phyloP scores from a whole-genome alignment of 2,113 vertebrate species.

The Labrus mixtus region DNA sequence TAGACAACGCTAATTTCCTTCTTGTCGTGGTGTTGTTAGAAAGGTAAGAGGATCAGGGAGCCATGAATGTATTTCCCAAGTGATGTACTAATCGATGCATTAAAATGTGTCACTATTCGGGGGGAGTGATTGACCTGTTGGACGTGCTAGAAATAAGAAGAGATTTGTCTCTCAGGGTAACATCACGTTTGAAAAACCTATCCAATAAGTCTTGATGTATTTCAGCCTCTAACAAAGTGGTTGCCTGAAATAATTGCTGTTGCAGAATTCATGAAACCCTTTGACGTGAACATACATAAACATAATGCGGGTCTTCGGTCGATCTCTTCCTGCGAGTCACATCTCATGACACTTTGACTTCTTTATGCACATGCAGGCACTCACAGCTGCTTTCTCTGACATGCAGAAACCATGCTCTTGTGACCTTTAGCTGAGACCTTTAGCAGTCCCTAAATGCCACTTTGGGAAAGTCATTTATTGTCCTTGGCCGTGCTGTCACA shows the following conservation, averaged over 20 bases:
- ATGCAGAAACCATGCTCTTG: conserved; percentile 38
- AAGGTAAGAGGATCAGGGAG: no score
- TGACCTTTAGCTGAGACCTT: conserved; percentile 70
- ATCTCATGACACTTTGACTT: conserved; percentile 46
- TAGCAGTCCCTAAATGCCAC: conserved; percentile 66
- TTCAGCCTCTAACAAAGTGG: neutral
- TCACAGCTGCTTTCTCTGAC: conserved; percentile 36
- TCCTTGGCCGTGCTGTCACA: conserved; percentile 62
- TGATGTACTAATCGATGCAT: no score
- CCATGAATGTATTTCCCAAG: no score
- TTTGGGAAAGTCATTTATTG: conserved; percentile 68
- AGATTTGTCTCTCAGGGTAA: no score
- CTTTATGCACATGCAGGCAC: conserved; percentile 40
- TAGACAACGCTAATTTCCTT: no score
- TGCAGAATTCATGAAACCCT: neutral
- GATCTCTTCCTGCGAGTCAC: neutral
- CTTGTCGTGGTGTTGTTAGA: no score
- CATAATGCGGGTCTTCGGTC: neutral
- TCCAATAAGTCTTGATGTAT: neutral
- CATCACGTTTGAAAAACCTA: neutral
- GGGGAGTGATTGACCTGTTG: no score
- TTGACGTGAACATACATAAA: conserved; percentile 1
- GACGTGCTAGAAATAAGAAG: no score
- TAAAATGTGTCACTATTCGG: no score
- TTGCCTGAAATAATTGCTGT: neutral